Percentiles rank a stretch among this genome's conserved stretches.
Evolutionary conservation across 1,140 invertebrate species (phyloP).

Genomic region (Drosophila bipectinata): DNA sequence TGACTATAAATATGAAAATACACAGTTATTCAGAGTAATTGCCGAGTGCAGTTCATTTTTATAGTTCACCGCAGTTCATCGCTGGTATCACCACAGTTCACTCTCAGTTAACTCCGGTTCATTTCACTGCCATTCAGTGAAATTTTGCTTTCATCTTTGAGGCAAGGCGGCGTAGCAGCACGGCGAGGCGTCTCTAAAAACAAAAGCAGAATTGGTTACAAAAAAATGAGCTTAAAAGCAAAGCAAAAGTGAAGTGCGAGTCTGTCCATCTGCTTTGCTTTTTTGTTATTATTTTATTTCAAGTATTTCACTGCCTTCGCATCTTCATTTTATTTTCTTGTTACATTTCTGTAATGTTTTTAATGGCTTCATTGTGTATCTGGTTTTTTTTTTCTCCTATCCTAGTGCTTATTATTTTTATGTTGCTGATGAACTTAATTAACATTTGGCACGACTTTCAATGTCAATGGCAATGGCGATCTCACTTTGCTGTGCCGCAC

Average conservation of each 20-base stretch:
- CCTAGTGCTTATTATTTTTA: slow-evolving; percentile 34
- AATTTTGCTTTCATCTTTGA: slow-evolving; percentile 74
- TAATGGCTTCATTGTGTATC: slow-evolving; percentile 62
- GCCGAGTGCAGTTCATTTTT: slow-evolving; percentile 11
- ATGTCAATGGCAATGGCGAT: slow-evolving; percentile 73
- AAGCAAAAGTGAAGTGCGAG: slow-evolving; percentile 32
- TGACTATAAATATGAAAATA: slow-evolving; percentile 76
- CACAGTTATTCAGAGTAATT: slow-evolving; percentile 38
- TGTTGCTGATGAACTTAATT: slow-evolving; percentile 65
- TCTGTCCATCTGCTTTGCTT: slow-evolving; percentile 22
- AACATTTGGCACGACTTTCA: slow-evolving; percentile 71
- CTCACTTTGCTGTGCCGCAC: slow-evolving; percentile 47
- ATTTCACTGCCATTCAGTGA: slow-evolving; percentile 36
- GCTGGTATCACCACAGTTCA: slow-evolving; percentile 17
- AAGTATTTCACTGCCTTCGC: slow-evolving; percentile 32
- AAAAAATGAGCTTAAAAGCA: slow-evolving; percentile 12
- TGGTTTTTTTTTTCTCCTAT: slow-evolving; percentile 12
- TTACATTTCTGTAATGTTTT: slow-evolving; percentile 47
- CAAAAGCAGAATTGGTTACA: not conserved
- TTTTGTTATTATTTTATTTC: slow-evolving; percentile 32
- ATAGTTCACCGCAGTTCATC: slow-evolving; percentile 24
- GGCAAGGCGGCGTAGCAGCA: slow-evolving; percentile 5
- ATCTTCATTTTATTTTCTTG: slow-evolving; percentile 44
- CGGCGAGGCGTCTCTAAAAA: slow-evolving; percentile 6
- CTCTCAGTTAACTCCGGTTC: slow-evolving; percentile 23